Conservation (phyloP, 2,113 vertebrate species). For the Neogale vison region DNA sequence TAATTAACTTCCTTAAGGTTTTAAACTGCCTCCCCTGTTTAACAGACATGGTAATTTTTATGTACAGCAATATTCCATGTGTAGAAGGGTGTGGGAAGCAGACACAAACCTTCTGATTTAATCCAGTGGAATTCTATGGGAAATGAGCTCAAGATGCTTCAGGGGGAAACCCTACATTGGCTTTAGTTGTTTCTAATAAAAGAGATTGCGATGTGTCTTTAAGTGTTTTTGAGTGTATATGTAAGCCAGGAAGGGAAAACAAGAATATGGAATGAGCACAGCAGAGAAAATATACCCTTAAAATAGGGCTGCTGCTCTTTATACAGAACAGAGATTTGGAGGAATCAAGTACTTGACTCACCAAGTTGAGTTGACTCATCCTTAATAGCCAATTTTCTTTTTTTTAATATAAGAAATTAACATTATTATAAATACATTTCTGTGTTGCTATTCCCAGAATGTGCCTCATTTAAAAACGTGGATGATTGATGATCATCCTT, state of each 20-base stretch:
- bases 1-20: slow-evolving; percentile 62
- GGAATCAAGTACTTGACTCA: neutral
- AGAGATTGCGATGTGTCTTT: neutral
- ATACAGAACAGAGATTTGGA: neutral
- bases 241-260: neutral
- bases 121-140: neutral
- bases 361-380: neutral
- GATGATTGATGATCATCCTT: neutral
- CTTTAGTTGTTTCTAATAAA: slow-evolving; percentile 32
- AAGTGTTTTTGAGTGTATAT: neutral
- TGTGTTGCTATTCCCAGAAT: neutral
- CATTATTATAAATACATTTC: neutral
- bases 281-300: neutral
- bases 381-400: neutral
- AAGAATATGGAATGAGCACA: neutral
- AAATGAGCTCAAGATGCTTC: slow-evolving; percentile 36
- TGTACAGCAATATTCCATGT: slow-evolving; percentile 39
- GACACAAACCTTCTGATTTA: slow-evolving; percentile 15
- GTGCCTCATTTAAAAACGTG: neutral
- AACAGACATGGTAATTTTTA: slow-evolving; percentile 22
- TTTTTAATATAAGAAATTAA: neutral
- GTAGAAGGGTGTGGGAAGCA: neutral
- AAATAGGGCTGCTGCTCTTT: neutral
- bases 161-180: neutral
- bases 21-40: slow-evolving; percentile 18